These are phyloP conservation scores for Chrysogorgia sp. DNA, from an alignment of 92 coral and sea anemone genomes.

Conservation along the genomic window DNA sequence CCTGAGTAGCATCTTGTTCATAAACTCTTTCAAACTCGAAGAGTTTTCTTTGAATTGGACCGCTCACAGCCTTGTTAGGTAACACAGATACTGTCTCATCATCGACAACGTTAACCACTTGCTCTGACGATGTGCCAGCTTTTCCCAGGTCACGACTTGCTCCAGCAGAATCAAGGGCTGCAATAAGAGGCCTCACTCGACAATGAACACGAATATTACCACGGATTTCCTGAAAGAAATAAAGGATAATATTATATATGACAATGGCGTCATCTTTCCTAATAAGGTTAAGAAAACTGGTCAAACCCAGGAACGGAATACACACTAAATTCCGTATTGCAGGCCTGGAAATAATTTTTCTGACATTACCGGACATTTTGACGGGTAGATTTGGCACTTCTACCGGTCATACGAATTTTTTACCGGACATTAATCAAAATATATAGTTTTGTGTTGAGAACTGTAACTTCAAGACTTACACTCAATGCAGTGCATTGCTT, in stretches of 20 bases:
- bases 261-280: not conserved
- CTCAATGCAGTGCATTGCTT: too few species aligned
- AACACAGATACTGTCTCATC: slow-evolving; percentile 83
- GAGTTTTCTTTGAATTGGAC: slow-evolving; percentile 66
- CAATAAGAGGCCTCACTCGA: slow-evolving; percentile 87
- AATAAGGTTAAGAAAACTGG: too few species aligned
- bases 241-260: not conserved
- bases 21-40: slow-evolving; percentile 96
- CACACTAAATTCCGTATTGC: too few species aligned
- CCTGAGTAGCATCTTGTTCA: slow-evolving; percentile 67
- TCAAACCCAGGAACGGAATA: too few species aligned
- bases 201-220: slow-evolving; percentile 98
- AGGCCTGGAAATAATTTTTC: too few species aligned
- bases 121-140: slow-evolving; percentile 86
- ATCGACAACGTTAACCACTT: slow-evolving; percentile 74
- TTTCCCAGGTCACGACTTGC: slow-evolving; percentile 71
- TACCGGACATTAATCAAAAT: too few species aligned
- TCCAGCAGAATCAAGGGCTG: slow-evolving; percentile 80
- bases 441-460: too few species aligned
- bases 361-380: too few species aligned
- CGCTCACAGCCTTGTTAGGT: slow-evolving; percentile 84
- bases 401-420: too few species aligned
- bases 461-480: too few species aligned
- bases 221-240: slow-evolving; percentile 80
- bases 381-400: too few species aligned